phyloP scores from a whole-genome alignment of 1,140 invertebrate species.

The Musca vetustissima region DNA sequence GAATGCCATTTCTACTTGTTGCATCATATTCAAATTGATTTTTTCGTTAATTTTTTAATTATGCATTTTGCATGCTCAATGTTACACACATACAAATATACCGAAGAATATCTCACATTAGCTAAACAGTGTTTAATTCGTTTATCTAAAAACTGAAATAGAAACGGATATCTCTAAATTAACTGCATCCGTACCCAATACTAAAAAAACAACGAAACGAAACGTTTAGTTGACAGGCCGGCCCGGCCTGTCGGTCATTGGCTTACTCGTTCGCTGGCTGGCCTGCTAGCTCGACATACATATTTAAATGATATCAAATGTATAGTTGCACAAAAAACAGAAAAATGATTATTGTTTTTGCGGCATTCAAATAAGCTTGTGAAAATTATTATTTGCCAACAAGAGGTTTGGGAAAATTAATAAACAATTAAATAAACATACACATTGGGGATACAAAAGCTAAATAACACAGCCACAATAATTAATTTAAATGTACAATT shows the following conservation, averaged over 20 bases:
- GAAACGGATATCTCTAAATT: conserved; percentile 22
- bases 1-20: background rate
- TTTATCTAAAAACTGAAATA: conserved; percentile 9
- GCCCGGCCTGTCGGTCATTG: too few species aligned
- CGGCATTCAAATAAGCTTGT: too few species aligned
- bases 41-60: background rate
- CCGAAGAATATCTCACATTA: background rate
- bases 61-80: background rate
- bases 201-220: background rate
- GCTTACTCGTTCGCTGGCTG: too few species aligned
- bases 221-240: too few species aligned
- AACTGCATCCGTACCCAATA: conserved; percentile 15
- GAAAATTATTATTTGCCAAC: too few species aligned
- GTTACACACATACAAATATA: background rate
- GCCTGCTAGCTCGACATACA: too few species aligned
- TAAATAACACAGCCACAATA: too few species aligned
- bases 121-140: background rate
- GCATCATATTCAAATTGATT: background rate
- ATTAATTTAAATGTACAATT: too few species aligned
- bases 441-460: too few species aligned
- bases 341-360: background rate
- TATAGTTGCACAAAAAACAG: conserved; percentile 1
- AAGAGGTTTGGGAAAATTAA: too few species aligned
- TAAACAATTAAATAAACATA: too few species aligned
- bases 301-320: too few species aligned